phyloP scores from a whole-genome alignment of 2,797 vertebrate species.

The Phataginus tricuspis region DNA sequence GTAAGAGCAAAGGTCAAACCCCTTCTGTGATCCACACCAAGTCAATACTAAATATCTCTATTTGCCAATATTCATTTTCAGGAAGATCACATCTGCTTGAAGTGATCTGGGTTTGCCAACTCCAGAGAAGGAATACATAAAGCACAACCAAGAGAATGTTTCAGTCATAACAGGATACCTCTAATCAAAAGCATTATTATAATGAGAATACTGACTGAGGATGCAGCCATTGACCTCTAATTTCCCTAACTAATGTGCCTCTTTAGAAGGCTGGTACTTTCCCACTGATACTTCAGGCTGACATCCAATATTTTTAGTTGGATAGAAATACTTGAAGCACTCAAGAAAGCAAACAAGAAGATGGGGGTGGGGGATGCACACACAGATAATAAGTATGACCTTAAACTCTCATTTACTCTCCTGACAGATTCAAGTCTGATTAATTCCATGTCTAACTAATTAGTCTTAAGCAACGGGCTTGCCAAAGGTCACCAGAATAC shows the following conservation, averaged over 20 bases:
- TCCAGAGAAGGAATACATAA: background rate
- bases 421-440: background rate
- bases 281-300: background rate
- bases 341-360: background rate
- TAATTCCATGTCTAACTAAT: background rate
- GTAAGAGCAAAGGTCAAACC: background rate
- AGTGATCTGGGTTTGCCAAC: background rate
- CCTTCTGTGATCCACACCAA: background rate
- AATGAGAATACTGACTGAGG: background rate
- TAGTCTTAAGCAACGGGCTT: background rate
- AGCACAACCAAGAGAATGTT: background rate
- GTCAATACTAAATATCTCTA: background rate
- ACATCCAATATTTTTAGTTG: background rate
- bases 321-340: background rate
- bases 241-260: background rate
- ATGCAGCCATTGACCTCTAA: background rate
- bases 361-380: background rate
- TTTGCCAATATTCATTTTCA: conserved; percentile 2
- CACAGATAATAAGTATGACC: background rate
- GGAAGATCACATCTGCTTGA: background rate
- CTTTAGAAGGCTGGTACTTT: background rate
- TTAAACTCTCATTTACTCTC: background rate
- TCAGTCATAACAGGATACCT: background rate
- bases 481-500: background rate
- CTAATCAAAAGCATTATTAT: background rate